Evolutionary conservation across 2,113 vertebrate genomes (phyloP), one percentile per base, ranked within the genome.

Genomic region (Glaucomys volans): DNA sequence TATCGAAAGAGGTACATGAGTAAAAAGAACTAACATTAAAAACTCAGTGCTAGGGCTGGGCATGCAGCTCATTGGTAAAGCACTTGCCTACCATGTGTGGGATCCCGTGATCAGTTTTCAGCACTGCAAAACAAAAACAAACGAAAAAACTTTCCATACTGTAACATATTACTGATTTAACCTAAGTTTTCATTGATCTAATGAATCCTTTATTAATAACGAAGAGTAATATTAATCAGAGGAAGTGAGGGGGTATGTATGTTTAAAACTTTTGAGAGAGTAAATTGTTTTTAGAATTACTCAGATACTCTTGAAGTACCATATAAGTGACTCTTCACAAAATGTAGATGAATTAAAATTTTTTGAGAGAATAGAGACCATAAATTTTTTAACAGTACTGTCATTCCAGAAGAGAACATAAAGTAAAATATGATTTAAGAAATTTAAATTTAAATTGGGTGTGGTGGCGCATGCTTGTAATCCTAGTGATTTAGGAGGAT

Each of bases 401-500:
- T 17, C 2, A 77, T 88, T 84, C 62, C 30, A 44, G 26, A 74
- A 84, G 88, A 59, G 64, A 91, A 57, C 44, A 87, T 62, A 57
- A 94, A 85, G 9, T 90, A 32, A 90, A 81, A 18, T 62, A 32
- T 22, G 50, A 44, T 76, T 77, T 83, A 96, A 88, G 90, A 87
- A 93, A 77, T 87, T 57, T 85, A 91, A 93, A 74, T 62, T 85
- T 74, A 85, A 62, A n/a, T 37, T 18, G 18, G 54, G 54, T 47
- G 44, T 47, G 44, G 44, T 47, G 44, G 44, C 44, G 7, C 44
- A 47, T 47, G 44, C 44, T 47, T 47, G 44, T 47, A 47, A 47
- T 47, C 44, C 44, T 9, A 47, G 9, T 47, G 44, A 47, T 47
- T 47, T 9, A 47, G 52, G 52, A 52, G 52, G 52, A 52, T 52